Conservation (phyloP, 2,888 invertebrate genomes). For the Carcina quercana region DNA sequence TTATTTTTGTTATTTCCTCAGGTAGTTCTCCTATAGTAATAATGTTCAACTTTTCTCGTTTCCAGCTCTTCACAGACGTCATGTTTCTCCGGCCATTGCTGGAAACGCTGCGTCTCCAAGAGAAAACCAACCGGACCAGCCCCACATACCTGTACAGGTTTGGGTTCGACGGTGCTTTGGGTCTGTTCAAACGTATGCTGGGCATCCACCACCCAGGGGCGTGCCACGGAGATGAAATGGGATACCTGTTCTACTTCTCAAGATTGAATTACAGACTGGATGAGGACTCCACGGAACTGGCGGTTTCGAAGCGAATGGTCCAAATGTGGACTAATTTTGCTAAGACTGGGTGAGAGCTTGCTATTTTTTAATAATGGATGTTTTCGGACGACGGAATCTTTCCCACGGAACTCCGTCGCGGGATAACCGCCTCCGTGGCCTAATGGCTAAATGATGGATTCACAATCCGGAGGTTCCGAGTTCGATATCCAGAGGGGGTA, state of each 20-base stretch:
- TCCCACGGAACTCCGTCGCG: too few relatives aligned
- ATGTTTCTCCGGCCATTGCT: constrained; percentile 76
- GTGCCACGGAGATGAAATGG: constrained; percentile 79
- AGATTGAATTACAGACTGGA: constrained; percentile 76
- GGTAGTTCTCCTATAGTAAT: neutral
- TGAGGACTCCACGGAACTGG: constrained; percentile 72
- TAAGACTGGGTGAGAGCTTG: constrained; percentile 77
- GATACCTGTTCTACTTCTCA: constrained; percentile 78
- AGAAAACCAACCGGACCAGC: constrained; percentile 50
- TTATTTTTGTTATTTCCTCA: neutral
- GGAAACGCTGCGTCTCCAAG: constrained; percentile 63
- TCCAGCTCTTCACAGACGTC: constrained; percentile 75
- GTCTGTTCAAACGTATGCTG: constrained; percentile 77
- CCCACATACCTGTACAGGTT: constrained; percentile 77
- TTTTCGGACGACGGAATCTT: neutral
- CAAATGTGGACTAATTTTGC: constrained; percentile 80
- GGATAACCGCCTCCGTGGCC: too few relatives aligned
- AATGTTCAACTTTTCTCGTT: constrained; percentile 4
- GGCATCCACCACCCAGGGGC: constrained; percentile 75
- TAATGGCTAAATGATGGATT: too few relatives aligned
- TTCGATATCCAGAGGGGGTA: too few relatives aligned
- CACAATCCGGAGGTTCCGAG: too few relatives aligned
- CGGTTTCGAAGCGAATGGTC: constrained; percentile 75
- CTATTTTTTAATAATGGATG: constrained; percentile 7
- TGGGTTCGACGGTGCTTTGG: constrained; percentile 76